Conservation (phyloP, 2,113 vertebrate species). For the Emydura subglobosa region DNA sequence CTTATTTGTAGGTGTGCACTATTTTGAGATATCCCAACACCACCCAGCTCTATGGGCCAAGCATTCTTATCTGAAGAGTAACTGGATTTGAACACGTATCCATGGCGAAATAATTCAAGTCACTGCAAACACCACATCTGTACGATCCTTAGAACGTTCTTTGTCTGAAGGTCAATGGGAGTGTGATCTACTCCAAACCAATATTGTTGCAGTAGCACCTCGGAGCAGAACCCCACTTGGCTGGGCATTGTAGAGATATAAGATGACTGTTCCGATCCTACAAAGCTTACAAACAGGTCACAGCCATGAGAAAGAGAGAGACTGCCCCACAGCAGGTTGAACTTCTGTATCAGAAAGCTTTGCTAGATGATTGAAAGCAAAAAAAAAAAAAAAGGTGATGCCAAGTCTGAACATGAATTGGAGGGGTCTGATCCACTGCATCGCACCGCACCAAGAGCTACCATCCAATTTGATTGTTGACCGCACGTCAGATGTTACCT, state of each 20-base stretch:
- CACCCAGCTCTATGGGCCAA: not conserved
- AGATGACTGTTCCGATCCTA: not conserved
- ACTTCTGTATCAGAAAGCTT: not conserved
- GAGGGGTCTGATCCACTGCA: no score
- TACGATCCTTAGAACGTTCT: not conserved
- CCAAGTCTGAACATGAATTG: not conserved
- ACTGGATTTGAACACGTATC: not conserved
- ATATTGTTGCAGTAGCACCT: not conserved
- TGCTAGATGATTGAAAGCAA: not conserved
- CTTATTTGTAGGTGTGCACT: not conserved
- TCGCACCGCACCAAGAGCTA: no score
- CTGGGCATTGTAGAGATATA: not conserved
- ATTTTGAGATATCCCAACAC: not conserved
- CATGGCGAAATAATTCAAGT: not conserved
- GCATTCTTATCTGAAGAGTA: not conserved
- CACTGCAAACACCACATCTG: not conserved
- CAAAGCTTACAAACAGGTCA: not conserved
- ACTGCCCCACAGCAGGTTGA: not conserved
- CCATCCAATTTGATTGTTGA: no score
- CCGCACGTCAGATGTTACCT: rapidly evolving
- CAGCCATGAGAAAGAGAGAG: not conserved
- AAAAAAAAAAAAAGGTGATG: not conserved
- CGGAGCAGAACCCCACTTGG: not conserved
- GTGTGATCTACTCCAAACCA: not conserved
- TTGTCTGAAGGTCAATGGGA: not conserved